Percentiles rank a stretch among this genome's conserved stretches.
These are phyloP conservation scores for Brotogeris chrysoptera DNA, from an alignment of 2,797 vertebrate genomes.

Conservation along the genomic window DNA sequence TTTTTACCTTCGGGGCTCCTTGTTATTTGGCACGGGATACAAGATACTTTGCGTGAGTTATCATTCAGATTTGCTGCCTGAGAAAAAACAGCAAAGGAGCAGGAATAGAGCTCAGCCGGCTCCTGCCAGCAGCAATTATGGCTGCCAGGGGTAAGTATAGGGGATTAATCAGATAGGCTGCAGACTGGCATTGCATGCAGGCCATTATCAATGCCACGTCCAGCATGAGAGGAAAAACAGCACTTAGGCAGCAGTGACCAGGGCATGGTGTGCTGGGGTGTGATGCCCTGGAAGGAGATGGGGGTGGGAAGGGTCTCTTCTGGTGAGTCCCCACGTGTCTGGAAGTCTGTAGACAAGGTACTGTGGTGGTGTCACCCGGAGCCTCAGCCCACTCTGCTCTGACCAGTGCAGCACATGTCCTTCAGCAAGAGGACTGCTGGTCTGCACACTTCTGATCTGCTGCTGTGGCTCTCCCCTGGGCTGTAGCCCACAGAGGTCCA, in stretches of 20 bases:
- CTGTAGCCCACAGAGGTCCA: background rate
- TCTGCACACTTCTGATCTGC: background rate
- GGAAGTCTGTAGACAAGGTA: background rate
- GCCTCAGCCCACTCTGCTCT: background rate
- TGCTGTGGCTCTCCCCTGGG: fast-evolving
- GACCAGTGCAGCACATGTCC: fast-evolving
- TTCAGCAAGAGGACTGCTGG: background rate
- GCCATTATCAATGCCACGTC: background rate
- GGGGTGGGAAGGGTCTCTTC: background rate
- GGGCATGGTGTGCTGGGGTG: background rate
- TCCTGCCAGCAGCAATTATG: constrained; percentile 24
- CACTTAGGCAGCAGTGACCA: background rate
- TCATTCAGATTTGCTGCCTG: constrained; percentile 58
- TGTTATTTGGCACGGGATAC: constrained; percentile 51
- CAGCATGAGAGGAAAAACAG: background rate
- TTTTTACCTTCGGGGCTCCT: constrained; percentile 67
- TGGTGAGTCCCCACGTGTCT: fast-evolving
- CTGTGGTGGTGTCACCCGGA: background rate
- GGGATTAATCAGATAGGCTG: background rate
- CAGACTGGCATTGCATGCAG: background rate
- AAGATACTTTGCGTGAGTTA: constrained; percentile 45
- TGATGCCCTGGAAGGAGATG: fast-evolving
- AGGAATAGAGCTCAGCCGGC: background rate
- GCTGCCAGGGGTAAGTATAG: background rate
- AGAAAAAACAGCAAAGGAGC: constrained; percentile 52